Evolutionary conservation across 2,888 invertebrate species (phyloP), one percentile per base, ranked within the genome.

Genomic region (Bursaphelenchus okinawaensis): DNA sequence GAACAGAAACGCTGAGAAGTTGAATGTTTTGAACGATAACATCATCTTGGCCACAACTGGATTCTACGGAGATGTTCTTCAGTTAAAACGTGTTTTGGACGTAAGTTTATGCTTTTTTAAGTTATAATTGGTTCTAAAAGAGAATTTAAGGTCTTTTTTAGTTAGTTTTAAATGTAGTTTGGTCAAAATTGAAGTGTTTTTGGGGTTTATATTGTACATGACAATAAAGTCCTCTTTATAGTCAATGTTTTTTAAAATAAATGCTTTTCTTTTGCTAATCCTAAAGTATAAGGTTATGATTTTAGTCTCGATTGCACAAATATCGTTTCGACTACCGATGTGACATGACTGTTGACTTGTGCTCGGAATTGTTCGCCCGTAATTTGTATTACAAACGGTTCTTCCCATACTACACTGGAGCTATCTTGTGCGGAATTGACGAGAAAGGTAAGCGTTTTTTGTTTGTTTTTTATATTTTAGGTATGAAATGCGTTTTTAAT

Each of bases 401-500:
- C 85, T 99, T 99, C 85, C 98, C 98, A 0, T 96, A 95, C 84
- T 98, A 95, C 83, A 90, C 95, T 23, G 91, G 92, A 27, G 95
- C 94, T 83, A 88, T 96, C 55, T 85, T 99, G 62, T 96, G 91
- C 59, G 98, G 98, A n/a, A 71, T 98, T 62, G 94, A 96, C 85
- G 88, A 88, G 28, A 89, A 94, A 69, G 96, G 87, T 85, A 62
- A 19, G 61, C 31, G 6, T 51, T 28, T 1, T 26, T 4, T n/a
- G n/a, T n/a, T 59, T 1, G 1, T 28, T 40, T 4, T 40, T 4
- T 40, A 12, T 40, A n/a, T 40, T 40, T 40, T 40, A 40, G 40
- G 6, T n/a, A 16, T 2, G n/a, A 40, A 40, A 40, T 16, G 40
- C 3, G n/a, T n/a, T n/a, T n/a, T n/a, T n/a, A n/a, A n/a, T n/a